Percentiles rank a stretch among this genome's conserved stretches.
Evolutionary conservation across 1,140 invertebrate species (phyloP).

Genomic region (Drosophila takahashii): DNA sequence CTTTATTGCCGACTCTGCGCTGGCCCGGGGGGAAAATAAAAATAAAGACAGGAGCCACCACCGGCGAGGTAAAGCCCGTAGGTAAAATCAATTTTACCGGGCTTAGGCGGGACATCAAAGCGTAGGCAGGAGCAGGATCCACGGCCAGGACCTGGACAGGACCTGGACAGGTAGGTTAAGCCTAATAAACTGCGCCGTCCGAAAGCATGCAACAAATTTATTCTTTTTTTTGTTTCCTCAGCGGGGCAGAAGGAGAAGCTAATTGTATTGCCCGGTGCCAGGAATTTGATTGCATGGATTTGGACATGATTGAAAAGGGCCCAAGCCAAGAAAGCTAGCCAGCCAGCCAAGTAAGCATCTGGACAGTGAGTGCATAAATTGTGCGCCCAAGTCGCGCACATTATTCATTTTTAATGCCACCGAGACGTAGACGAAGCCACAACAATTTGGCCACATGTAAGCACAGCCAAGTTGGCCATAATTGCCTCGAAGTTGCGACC

Average conservation of each 20-base stretch:
- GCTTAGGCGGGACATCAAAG: slow-evolving; percentile 79
- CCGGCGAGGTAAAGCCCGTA: slow-evolving; percentile 22
- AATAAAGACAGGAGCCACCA: slow-evolving; percentile 36
- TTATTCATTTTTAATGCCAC: slow-evolving; percentile 83
- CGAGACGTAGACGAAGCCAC: slow-evolving; percentile 60
- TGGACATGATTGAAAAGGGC: slow-evolving; percentile 79
- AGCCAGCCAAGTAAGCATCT: slow-evolving; percentile 44
- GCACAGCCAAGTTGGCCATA: slow-evolving; percentile 77
- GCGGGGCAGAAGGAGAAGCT: slow-evolving; percentile 44
- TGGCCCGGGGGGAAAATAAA: slow-evolving; percentile 37
- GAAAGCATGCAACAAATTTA: slow-evolving; percentile 58
- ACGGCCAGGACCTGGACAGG: background rate
- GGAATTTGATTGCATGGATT: slow-evolving; percentile 80
- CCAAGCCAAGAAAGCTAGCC: background rate
- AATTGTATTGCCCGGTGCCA: slow-evolving; percentile 68
- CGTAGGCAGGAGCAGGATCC: slow-evolving; percentile 39
- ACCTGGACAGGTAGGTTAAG: slow-evolving; percentile 53
- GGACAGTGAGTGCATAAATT: slow-evolving; percentile 71
- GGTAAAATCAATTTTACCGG: slow-evolving; percentile 76
- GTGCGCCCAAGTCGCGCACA: slow-evolving; percentile 69
- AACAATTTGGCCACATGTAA: slow-evolving; percentile 83
- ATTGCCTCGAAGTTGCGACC: slow-evolving; percentile 60
- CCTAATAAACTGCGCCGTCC: slow-evolving; percentile 77
- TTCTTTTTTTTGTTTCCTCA: slow-evolving; percentile 53
- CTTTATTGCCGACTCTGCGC: slow-evolving; percentile 65